Percentiles rank a stretch among this genome's conserved stretches.
These are phyloP conservation scores for Bombylius major DNA, from an alignment of 2,888 invertebrate genomes.

Conservation along the genomic window DNA sequence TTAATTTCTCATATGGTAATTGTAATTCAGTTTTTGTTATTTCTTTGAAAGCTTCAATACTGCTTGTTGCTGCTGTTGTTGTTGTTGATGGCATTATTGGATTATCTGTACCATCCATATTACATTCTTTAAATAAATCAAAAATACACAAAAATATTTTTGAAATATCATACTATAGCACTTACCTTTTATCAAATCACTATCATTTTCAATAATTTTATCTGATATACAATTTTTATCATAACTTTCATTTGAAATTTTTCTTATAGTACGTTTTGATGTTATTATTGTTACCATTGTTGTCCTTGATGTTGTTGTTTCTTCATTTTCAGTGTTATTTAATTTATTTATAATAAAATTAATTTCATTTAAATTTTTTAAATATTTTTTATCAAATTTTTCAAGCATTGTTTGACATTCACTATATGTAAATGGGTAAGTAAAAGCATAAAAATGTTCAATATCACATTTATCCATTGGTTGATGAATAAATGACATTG, in stretches of 20 bases:
- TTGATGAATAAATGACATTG: conserved; percentile 58
- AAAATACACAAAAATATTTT: no score
- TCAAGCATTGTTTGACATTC: conserved; percentile 64
- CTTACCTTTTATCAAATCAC: background rate
- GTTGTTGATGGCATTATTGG: background rate
- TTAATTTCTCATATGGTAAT: conserved; percentile 2
- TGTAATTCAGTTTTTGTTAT: background rate
- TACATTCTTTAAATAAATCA: background rate
- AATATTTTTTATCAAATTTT: conserved; percentile 45
- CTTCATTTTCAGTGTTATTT: background rate
- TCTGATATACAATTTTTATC: background rate
- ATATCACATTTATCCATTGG: conserved; percentile 58
- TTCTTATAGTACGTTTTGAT: no score
- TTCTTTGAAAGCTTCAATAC: background rate
- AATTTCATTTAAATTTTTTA: conserved; percentile 9
- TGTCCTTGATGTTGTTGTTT: background rate
- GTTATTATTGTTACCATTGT: no score
- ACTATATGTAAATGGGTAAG: conserved; percentile 77
- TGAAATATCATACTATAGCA: background rate
- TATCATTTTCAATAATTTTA: background rate
- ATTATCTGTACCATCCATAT: background rate
- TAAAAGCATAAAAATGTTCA: conserved; percentile 78
- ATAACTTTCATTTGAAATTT: background rate
- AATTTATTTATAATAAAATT: conserved; percentile 9
- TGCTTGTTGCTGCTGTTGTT: no score